Conservation (phyloP, 2,113 vertebrate species). For the Lucifuga dentata region DNA sequence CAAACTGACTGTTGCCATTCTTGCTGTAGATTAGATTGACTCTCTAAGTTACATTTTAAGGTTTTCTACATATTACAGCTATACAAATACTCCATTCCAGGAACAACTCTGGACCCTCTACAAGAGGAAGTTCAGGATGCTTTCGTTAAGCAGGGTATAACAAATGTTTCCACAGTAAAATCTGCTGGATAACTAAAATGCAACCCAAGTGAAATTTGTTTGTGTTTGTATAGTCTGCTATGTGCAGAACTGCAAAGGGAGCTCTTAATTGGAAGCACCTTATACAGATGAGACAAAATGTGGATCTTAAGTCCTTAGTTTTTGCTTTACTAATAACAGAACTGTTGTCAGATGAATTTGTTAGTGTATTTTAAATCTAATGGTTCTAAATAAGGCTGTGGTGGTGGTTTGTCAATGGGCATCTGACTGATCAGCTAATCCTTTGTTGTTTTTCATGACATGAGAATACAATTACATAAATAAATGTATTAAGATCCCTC, state of each 20-base stretch:
- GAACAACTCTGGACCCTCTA: conserved; percentile 40
- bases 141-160: conserved; percentile 68
- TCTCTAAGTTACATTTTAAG: conserved; percentile 33
- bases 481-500: conserved; percentile 45
- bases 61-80: conserved; percentile 35
- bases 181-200: conserved; percentile 70
- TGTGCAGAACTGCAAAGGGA: conserved; percentile 49
- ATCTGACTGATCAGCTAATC: too few relatives aligned
- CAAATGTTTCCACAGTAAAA: conserved; percentile 72
- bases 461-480: too few relatives aligned
- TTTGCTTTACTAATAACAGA: conserved; percentile 8
- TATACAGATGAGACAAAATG: conserved; percentile 27
- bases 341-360: conserved; percentile 7
- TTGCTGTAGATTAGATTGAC: conserved; percentile 29
- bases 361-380: conserved; percentile 3
- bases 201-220: conserved; percentile 61
- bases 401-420: conserved; percentile 2
- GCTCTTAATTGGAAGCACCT: conserved; percentile 61
- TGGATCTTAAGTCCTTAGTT: conserved; percentile 31
- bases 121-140: conserved; percentile 38
- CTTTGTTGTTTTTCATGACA: too few relatives aligned
- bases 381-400: background rate
- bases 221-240: conserved; percentile 54
- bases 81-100: conserved; percentile 45
- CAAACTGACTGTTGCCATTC: conserved; percentile 36